phyloP scores from a whole-genome alignment of 1,140 invertebrate genomes.

The Lasaia peninsularis region DNA sequence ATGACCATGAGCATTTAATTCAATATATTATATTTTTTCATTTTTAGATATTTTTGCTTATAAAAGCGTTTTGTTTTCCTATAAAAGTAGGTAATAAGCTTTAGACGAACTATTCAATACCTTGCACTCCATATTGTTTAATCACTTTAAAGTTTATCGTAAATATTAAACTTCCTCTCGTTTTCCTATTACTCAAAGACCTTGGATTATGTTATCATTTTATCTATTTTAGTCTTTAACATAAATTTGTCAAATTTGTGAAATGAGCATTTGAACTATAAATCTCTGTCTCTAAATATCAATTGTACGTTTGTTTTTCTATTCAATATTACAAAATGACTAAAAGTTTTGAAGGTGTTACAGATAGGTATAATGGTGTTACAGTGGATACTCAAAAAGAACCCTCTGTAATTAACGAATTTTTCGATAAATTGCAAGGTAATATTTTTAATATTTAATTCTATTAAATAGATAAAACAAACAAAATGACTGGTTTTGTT shows the following conservation, averaged over 20 bases:
- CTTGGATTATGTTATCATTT: neutral
- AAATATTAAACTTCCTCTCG: neutral
- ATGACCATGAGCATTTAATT: neutral
- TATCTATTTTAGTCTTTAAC: neutral
- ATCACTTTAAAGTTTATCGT: neutral
- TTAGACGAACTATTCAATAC: neutral
- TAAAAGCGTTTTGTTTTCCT: neutral
- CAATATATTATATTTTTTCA: neutral
- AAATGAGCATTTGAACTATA: neutral
- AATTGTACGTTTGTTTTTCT: neutral
- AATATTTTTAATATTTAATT: slow-evolving; percentile 12
- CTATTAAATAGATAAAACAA: neutral
- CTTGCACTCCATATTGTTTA: neutral
- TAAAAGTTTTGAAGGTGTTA: slow-evolving; percentile 69
- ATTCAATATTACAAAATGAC: neutral
- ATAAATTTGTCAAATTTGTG: neutral
- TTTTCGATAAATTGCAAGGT: slow-evolving; percentile 80
- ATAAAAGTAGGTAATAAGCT: neutral
- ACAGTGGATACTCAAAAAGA: slow-evolving; percentile 81
- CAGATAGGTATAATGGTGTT: slow-evolving; percentile 84
- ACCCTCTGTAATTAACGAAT: slow-evolving; percentile 72
- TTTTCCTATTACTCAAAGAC: neutral
- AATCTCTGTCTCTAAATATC: neutral
- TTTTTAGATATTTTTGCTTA: neutral
- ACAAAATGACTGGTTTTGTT: neutral